Evolutionary conservation across 2,888 invertebrate species (phyloP), one percentile per base, ranked within the genome.

Genomic region (Pinctada fucata): DNA sequence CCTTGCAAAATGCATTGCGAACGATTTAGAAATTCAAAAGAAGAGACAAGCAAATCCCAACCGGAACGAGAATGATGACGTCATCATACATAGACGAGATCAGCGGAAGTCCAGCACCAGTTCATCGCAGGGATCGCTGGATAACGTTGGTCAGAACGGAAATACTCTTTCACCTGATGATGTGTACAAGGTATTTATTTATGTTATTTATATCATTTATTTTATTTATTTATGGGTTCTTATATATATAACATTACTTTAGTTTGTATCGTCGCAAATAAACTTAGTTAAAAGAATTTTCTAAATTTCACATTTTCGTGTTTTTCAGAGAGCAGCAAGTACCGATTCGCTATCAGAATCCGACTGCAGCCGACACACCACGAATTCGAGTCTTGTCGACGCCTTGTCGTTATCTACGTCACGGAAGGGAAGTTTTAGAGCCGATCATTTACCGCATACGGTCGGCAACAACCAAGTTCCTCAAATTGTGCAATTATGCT

Each of bases 1-100:
- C 1, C 93, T 98, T 85, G 94, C 95, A 75, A 96, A 96, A 90
- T 97, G 97, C 91, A 95, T 97, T 87, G 95, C 96, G 90, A 96
- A 96, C 87, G 97, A 97, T 93, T 93, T 94, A 79, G 89, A 94
- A 78, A 92, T 94, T 49, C 93, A 94, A 85, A 92, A 88, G 67
- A 84, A 87, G 78, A 85, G 88, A 78, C 87, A 86, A 72, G 79
- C 71, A 81, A 85, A 72, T 52, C 58, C 6, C 87, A 86, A 81
- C 82, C n/a, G n/a, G n/a, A n/a, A n/a, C n/a, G 86, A 47, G 84
- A 86, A 86, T 69, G 84, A 83, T 79, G 88, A 88, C 76, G 87
- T 85, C 79, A 83, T 87, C n/a, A 75, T 86, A 63, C 81, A 83
- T 31, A 83, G 87, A 5, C 82, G 84, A 76, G 80, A 79, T 47